Conservation (phyloP, 1,140 invertebrate genomes). For the Drosophila baimaii region DNA sequence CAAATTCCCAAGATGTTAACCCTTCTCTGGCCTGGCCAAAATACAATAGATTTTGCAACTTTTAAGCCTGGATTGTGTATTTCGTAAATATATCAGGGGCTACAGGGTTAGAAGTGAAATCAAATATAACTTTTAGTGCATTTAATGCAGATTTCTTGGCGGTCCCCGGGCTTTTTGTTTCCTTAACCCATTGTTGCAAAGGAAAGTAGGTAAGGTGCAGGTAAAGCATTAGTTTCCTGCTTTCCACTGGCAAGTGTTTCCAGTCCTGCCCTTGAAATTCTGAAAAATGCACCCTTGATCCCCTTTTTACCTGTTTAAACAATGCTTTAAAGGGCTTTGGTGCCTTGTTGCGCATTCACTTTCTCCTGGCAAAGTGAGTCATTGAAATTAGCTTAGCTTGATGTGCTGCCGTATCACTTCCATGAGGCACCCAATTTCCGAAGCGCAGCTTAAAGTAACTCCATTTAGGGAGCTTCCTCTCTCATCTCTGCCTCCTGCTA, state of each 20-base stretch:
- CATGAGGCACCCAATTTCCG: conserved; percentile 13
- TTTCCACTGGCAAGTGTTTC: background rate
- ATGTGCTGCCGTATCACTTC: background rate
- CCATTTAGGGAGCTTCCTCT: background rate
- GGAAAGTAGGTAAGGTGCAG: too few relatives aligned
- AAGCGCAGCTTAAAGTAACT: conserved; percentile 8
- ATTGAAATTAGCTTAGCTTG: conserved; percentile 19
- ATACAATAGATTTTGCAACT: background rate
- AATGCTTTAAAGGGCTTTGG: background rate
- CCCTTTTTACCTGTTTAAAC: background rate
- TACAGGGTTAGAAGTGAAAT: too few relatives aligned
- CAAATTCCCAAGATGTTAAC: background rate
- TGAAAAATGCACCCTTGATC: too few relatives aligned
- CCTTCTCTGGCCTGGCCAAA: background rate
- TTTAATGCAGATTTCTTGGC: too few relatives aligned
- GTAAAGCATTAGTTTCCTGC: too few relatives aligned
- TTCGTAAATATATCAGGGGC: background rate
- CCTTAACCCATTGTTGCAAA: too few relatives aligned
- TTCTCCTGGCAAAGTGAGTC: background rate
- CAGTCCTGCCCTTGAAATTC: background rate
- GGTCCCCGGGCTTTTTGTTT: too few relatives aligned
- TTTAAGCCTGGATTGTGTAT: background rate
- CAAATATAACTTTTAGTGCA: too few relatives aligned
- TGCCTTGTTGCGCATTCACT: background rate
- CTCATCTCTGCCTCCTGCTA: background rate